Conservation (phyloP, 2,113 vertebrate species). For the Gavialis gangeticus region DNA sequence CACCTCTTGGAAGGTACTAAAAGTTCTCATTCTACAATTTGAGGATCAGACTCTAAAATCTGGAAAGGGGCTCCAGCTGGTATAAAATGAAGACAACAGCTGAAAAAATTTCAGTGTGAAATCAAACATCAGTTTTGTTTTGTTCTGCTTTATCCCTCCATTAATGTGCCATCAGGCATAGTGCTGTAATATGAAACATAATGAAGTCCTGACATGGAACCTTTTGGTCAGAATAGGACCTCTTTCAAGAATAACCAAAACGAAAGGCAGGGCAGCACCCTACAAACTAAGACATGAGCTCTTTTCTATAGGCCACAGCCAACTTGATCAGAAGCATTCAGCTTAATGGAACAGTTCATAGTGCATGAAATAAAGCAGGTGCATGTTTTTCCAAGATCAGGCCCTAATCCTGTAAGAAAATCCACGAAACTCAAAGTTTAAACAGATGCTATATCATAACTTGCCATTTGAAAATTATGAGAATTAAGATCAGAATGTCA, state of each 20-base stretch:
- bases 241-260: neutral
- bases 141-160: neutral
- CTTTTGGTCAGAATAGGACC: neutral
- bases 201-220: rapidly evolving
- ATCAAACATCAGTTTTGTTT: neutral
- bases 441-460: neutral
- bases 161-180: neutral
- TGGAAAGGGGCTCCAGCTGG: neutral
- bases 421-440: neutral
- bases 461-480: conserved; percentile 16
- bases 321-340: neutral
- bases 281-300: neutral
- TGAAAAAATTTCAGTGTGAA: neutral
- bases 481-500: conserved; percentile 55
- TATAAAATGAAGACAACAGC: neutral
- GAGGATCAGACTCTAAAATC: neutral
- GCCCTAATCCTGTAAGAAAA: neutral
- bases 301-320: neutral
- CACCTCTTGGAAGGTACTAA: neutral
- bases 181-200: neutral
- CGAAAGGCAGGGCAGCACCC: too few species aligned
- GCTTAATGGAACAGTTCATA: neutral
- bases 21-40: neutral
- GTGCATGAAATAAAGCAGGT: neutral
- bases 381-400: neutral